Conservation (phyloP, 1,140 invertebrate genomes). For the Cecropterus lyciades region DNA sequence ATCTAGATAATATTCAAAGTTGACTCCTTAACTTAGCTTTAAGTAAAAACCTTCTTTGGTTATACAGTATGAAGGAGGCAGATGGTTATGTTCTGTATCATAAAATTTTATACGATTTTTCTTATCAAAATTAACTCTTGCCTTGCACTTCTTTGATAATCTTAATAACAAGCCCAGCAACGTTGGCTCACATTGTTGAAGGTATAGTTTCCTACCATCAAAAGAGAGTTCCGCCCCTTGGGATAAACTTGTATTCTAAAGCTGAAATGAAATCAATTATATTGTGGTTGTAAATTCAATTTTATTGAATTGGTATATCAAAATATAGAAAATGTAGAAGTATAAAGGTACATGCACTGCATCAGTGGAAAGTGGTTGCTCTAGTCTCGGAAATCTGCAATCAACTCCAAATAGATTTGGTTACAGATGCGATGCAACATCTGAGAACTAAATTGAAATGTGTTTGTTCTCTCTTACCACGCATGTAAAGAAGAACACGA, state of each 20-base stretch:
- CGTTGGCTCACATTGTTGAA: constrained; percentile 11
- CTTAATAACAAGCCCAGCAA: constrained; percentile 26
- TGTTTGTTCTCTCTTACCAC: too few species aligned
- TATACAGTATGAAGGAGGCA: constrained; percentile 1
- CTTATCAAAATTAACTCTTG: constrained; percentile 18
- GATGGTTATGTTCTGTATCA: constrained; percentile 4
- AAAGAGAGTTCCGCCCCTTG: constrained; percentile 2
- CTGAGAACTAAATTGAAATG: too few species aligned
- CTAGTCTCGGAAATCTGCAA: too few species aligned
- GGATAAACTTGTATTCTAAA: constrained; percentile 17
- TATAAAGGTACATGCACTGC: too few species aligned
- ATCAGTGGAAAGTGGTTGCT: too few species aligned
- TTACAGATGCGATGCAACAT: too few species aligned
- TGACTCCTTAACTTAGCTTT: neutral
- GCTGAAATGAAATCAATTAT: constrained; percentile 5
- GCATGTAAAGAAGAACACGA: too few species aligned
- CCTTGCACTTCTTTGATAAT: constrained; percentile 13
- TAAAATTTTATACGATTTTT: constrained; percentile 2
- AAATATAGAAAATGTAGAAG: too few species aligned
- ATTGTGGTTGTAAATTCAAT: too few species aligned
- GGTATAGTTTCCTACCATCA: constrained; percentile 14
- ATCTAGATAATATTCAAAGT: too few species aligned
- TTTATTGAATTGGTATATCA: neutral
- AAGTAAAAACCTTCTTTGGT: constrained; percentile 7
- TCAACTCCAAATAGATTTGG: too few species aligned